Base-by-base conservation (phyloP, 2,113 vertebrate species). In the Heteronetta atricapilla region DNA sequence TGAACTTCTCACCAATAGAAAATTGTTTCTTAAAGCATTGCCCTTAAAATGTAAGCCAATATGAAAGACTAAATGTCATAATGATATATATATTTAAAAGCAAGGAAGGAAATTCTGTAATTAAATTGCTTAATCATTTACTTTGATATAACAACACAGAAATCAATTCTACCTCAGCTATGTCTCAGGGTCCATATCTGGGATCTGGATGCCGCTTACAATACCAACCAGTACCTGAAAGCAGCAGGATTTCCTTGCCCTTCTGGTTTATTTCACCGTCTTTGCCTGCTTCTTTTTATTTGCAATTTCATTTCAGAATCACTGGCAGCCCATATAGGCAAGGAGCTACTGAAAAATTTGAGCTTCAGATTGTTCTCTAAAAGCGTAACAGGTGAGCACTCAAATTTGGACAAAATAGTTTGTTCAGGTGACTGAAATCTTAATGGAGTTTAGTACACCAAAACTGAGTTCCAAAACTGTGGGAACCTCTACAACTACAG, bases 131-230 rank as follows among this genome's bases (percentile, higher is more conserved):
- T 68, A 25, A 78, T n/a, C 23, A 48, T 17, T 48, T 33, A 13
- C 15, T 91, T 72, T 48, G 23, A 44, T 22, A 53, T 80, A 74
- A 86, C 7, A 0, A 83, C 29, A 13, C 25, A 14, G 88, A 67
- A 86, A 81, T 28, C 34, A 62, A 31, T 60, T 86, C 48, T 38
- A 55, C n/a, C 7, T 58, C 22, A 59, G 26, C 13, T 77, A 10
- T 4, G 18, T 82, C 64, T 70, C 34, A n/a, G 10, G 5, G 34
- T 87, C 52, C 6, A 3, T 23, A 75, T 10, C 46, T 0, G 0
- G 79, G 42, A 82, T 13, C 33, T 18, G 14, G 23, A 44, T 58
- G 28, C 25, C 34, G 26, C 18, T 58, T 67, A 10, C 7, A 84
- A 44, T 13, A 62, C 34, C n/a, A 68, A 75, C 10, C 15, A 52